A percentile compares a stretch with the other conserved stretches of the same genome.
These are phyloP conservation scores for Micronycteris hirsuta DNA, from an alignment of 2,113 vertebrate species.

Conservation along the genomic window DNA sequence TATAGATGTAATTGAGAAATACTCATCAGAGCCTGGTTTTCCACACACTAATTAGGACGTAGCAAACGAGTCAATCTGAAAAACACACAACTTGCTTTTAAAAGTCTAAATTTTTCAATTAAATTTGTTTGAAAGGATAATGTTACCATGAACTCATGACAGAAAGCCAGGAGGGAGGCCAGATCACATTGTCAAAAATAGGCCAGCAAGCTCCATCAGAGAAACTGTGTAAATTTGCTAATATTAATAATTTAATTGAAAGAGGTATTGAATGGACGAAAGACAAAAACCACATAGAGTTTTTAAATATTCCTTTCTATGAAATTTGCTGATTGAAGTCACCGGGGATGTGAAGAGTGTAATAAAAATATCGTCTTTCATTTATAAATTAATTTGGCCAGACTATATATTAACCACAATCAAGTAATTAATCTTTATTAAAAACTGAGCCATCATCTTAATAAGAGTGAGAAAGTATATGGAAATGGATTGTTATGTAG, in stretches of 20 bases:
- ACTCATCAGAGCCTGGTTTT: not conserved
- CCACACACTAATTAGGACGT: not conserved
- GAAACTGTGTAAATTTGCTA: not conserved
- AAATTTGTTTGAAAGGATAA: not conserved
- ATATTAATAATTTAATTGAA: conserved; percentile 13
- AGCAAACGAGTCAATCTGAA: not conserved
- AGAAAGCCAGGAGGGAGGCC: not conserved
- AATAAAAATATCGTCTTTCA: conserved; percentile 5
- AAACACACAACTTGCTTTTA: not conserved
- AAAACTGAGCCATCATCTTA: not conserved
- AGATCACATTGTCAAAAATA: conserved; percentile 37
- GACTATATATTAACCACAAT: not conserved
- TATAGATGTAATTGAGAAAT: not conserved
- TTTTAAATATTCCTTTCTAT: not conserved
- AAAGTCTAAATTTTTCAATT: not conserved
- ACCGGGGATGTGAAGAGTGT: not conserved
- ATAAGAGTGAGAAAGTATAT: not conserved
- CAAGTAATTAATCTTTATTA: conserved; percentile 48
- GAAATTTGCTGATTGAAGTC: not conserved
- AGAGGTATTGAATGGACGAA: not conserved
- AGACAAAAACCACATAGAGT: not conserved
- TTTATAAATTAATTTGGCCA: conserved; percentile 46
- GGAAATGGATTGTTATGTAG: not conserved
- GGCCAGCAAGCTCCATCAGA: not conserved
- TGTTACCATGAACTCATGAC: not conserved